Percentiles rank a stretch among this genome's conserved stretches.
Conservation (phyloP, 1,140 invertebrate genomes). For the Telenomus remus region DNA sequence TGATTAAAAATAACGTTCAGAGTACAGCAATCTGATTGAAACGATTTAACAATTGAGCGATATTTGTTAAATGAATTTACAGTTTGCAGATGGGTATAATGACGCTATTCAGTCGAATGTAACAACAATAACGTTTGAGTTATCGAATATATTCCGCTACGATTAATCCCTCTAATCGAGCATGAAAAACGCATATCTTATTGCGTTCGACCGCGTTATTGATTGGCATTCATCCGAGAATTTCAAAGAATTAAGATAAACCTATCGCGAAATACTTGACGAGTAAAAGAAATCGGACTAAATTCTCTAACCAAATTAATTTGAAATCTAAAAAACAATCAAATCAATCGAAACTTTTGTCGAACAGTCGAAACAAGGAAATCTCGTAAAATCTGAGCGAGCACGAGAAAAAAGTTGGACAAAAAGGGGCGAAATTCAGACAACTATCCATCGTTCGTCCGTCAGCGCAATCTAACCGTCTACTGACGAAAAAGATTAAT, state of each 20-base stretch:
- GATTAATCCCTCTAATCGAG: slow-evolving; percentile 8
- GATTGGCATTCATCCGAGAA: not conserved
- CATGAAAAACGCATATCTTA: slow-evolving; percentile 16
- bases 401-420: slow-evolving; percentile 22
- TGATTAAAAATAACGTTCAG: too few relatives aligned
- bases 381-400: not conserved
- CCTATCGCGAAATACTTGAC: too few relatives aligned
- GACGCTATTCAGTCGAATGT: not conserved
- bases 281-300: too few relatives aligned
- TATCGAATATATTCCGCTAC: slow-evolving; percentile 6
- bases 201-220: slow-evolving; percentile 1
- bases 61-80: too few relatives aligned
- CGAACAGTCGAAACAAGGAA: too few relatives aligned
- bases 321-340: too few relatives aligned
- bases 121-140: not conserved
- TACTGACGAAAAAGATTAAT: slow-evolving; percentile 38
- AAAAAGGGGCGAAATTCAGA: slow-evolving; percentile 17
- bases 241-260: too few relatives aligned
- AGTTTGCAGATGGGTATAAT: too few relatives aligned
- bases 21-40: too few relatives aligned
- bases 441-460: slow-evolving; percentile 27
- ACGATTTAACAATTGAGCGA: too few relatives aligned
- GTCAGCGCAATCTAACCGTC: slow-evolving; percentile 10
- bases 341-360: too few relatives aligned
- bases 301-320: too few relatives aligned